Base-by-base conservation (phyloP, 2,797 vertebrate genomes). In the Pseudomugil gertrudae region DNA sequence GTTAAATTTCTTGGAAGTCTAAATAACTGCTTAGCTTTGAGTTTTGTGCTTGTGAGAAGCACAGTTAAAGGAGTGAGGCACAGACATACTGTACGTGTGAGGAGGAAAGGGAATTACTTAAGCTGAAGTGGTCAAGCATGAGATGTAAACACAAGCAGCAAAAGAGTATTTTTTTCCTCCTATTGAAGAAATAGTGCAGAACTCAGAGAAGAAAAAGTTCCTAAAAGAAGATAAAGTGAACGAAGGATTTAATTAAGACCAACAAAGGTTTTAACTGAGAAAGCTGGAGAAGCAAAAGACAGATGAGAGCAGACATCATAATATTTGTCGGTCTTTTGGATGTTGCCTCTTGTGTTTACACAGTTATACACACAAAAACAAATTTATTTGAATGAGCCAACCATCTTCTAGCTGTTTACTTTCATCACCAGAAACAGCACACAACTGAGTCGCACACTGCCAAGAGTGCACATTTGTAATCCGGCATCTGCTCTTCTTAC, bases 301-400 rank as follows among this genome's bases (percentile, higher is more conserved):
- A 60, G 61, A 68, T 61, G 47, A 68, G 59, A 66, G 63, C 69
- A 80, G 77, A 85, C 64, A 74, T 60, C 69, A 61, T 29, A 80
- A 86, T 84, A 69, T 81, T 76, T 85, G 75, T 59, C 29, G 27
- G 58, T 21, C 63, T 80, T 38, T 74, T 72, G 76, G 57, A 71
- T 63, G 77, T 65, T 10, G 50, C 54, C 73, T 64, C 51, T 19
- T 51, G 19, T 79, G 62, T 74, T 74, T 70, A 72, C 80, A 60
- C 62, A 56, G 23, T 62, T 33, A 63, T n/a, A 30, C 38, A 63
- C 60, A 72, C 59, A 72, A n/a, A 40, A 45, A 53, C 29, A 36
- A 30, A 53, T 57, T 36, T 27, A 23, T 64, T 23, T 71, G 74
- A 69, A 74, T 65, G 51, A 72, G 65, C 62, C 69, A 69, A 24